phyloP scores from a whole-genome alignment of 2,888 invertebrate genomes.

The Lordiphosa fenestrarum region DNA sequence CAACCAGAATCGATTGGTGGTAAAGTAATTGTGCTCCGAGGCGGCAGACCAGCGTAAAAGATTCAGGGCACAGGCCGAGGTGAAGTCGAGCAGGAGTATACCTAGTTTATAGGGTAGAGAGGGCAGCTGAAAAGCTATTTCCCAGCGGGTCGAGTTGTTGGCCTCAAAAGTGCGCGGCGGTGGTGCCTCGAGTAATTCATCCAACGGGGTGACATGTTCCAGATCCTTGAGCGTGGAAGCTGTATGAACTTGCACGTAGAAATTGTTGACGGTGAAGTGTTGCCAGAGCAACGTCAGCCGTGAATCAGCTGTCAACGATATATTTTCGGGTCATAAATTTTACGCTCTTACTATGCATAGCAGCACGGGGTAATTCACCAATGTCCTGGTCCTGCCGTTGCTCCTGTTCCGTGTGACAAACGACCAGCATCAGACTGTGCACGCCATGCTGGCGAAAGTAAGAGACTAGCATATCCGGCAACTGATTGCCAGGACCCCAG shows the following conservation, averaged over 20 bases:
- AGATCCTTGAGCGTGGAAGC: conserved; percentile 55
- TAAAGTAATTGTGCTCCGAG: conserved; percentile 74
- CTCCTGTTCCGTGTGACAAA: conserved; percentile 54
- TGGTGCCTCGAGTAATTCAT: conserved; percentile 30
- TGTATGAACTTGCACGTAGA: conserved; percentile 65
- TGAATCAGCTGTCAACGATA: conserved; percentile 26
- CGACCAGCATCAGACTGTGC: conserved; percentile 68
- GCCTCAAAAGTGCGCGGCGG: conserved; percentile 61
- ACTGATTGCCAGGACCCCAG: conserved; percentile 59
- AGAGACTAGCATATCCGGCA: conserved; percentile 71
- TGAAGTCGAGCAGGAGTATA: conserved; percentile 67
- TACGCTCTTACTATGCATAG: conserved; percentile 38
- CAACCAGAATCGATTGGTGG: conserved; percentile 77
- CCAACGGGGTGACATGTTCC: conserved; percentile 25
- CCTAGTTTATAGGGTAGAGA: conserved; percentile 68
- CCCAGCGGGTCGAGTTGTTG: conserved; percentile 48
- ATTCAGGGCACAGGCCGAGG: conserved; percentile 61
- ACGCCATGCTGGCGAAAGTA: conserved; percentile 77
- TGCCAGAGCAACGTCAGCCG: conserved; percentile 42
- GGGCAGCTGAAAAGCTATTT: conserved; percentile 56
- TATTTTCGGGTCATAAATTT: conserved; percentile 34
- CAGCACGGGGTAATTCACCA: conserved; percentile 48
- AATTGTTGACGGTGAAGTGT: conserved; percentile 48
- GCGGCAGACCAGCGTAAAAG: conserved; percentile 72
- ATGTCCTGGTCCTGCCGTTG: conserved; percentile 48